Conservation (phyloP, 2,888 invertebrate species). For the Conomelus anceps region DNA sequence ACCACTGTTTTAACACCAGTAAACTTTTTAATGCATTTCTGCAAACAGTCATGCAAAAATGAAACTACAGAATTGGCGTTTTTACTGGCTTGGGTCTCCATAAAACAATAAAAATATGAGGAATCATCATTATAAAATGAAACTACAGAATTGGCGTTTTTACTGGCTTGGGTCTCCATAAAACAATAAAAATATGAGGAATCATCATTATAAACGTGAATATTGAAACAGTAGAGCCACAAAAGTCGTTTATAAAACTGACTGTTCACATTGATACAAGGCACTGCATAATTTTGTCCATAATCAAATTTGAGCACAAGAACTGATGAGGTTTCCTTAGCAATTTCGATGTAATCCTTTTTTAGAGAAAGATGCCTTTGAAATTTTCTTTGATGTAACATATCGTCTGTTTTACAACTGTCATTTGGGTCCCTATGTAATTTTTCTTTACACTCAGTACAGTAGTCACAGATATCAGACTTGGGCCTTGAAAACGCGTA, state of each 20-base stretch:
- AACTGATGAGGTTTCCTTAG: neutral
- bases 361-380: neutral
- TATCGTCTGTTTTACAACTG: neutral
- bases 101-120: neutral
- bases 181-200: neutral
- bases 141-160: too few relatives aligned
- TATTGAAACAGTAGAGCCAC: constrained; percentile 13
- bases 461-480: constrained; percentile 15
- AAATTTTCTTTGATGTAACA: constrained; percentile 2
- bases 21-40: neutral
- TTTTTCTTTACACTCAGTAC: constrained; percentile 19
- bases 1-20: neutral
- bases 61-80: neutral
- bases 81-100: too few relatives aligned
- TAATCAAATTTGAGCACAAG: constrained; percentile 15
- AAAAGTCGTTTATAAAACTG: constrained; percentile 19
- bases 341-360: neutral
- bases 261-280: constrained; percentile 11
- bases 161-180: too few relatives aligned
- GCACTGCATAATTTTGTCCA: constrained; percentile 13
- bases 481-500: constrained; percentile 6
- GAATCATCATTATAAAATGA: neutral
- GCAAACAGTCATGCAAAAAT: neutral
- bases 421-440: constrained; percentile 4
- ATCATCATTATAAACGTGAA: constrained; percentile 10